A percentile compares a stretch with the other conserved stretches of the same genome.
Conservation (phyloP, 2,888 invertebrate species). For the Heliconius charithonia region DNA sequence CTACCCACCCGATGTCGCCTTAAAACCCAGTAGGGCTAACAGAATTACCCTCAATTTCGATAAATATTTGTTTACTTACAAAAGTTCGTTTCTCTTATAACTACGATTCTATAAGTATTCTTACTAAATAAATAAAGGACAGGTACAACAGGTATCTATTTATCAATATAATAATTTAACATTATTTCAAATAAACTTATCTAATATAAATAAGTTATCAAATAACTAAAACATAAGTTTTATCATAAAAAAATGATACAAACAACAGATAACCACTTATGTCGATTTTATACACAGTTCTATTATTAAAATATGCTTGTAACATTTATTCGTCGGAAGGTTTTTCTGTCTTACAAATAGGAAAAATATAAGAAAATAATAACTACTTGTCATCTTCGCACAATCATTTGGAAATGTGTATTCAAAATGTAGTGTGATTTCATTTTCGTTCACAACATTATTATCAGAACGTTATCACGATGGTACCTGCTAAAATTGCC, state of each 20-base stretch:
- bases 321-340: constrained; percentile 3
- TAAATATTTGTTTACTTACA: no score
- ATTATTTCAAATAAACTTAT: neutral
- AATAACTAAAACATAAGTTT: neutral
- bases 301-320: neutral
- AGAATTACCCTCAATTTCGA: no score
- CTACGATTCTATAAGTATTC: no score
- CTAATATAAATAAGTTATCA: neutral
- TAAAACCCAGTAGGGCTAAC: no score
- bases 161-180: neutral
- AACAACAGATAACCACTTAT: neutral
- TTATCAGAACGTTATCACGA: neutral
- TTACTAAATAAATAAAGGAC: no score
- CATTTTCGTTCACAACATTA: neutral
- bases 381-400: neutral
- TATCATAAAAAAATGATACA: constrained; percentile 6
- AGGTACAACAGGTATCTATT: no score
- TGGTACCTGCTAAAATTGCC: neutral
- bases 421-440: neutral
- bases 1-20: no score
- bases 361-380: neutral
- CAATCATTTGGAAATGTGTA: neutral
- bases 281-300: neutral
- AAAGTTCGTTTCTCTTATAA: no score
- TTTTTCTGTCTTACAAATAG: neutral